Evolutionary conservation across 2,888 invertebrate genomes (phyloP).

Genomic region (Andrena marginata): DNA sequence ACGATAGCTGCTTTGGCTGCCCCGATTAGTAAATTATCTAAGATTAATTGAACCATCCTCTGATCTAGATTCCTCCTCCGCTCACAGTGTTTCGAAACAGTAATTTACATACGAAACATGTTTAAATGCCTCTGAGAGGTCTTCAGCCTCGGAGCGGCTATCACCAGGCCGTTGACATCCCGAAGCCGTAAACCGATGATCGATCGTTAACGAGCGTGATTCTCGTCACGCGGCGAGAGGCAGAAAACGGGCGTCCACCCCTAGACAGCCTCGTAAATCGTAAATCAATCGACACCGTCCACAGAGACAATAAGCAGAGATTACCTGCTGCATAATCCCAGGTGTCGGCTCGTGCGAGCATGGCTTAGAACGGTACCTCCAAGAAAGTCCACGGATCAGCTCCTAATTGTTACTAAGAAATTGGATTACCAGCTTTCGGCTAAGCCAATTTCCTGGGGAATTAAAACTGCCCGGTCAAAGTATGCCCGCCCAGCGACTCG

Average conservation of each 20-base stretch:
- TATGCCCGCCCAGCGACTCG: not conserved
- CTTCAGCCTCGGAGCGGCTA: too few relatives aligned
- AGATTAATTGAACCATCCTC: not conserved
- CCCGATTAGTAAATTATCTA: not conserved
- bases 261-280: slow-evolving; percentile 60
- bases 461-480: not conserved
- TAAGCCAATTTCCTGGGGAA: slow-evolving; percentile 72
- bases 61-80: too few relatives aligned
- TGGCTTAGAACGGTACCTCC: slow-evolving; percentile 54
- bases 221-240: slow-evolving; percentile 61
- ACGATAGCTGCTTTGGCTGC: slow-evolving; percentile 14
- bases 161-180: slow-evolving; percentile 10
- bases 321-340: slow-evolving; percentile 66
- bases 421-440: slow-evolving; percentile 73
- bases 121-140: too few relatives aligned
- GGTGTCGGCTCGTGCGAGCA: slow-evolving; percentile 40
- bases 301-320: slow-evolving; percentile 73
- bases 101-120: too few relatives aligned
- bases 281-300: slow-evolving; percentile 73
- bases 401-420: slow-evolving; percentile 77
- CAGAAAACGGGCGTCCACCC: slow-evolving; percentile 51
- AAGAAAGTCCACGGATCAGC: slow-evolving; percentile 59
- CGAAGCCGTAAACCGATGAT: slow-evolving; percentile 67
- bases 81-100: too few relatives aligned
- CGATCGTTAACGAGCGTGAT: slow-evolving; percentile 72